These are phyloP conservation scores for Agonopterix alstromeriana DNA, from an alignment of 2,888 invertebrate species.

Conservation along the genomic window DNA sequence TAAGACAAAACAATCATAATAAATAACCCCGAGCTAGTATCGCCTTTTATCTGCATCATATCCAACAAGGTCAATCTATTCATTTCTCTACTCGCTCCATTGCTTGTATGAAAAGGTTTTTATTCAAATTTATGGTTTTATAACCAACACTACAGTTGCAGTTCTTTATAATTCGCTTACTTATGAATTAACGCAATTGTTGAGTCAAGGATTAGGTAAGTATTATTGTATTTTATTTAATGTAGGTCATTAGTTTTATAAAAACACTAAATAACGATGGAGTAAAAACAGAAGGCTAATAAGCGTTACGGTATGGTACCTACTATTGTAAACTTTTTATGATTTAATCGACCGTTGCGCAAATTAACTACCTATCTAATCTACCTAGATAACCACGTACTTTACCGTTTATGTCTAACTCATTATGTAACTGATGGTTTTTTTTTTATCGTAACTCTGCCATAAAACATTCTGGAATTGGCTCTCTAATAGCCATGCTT, in stretches of 20 bases:
- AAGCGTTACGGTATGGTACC: neutral
- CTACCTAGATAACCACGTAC: too few species aligned
- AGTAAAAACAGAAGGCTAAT: slow-evolving; percentile 1
- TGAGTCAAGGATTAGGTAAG: slow-evolving; percentile 1
- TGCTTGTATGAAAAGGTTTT: neutral
- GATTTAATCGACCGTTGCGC: slow-evolving; percentile 3
- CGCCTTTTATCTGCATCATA: slow-evolving; percentile 5
- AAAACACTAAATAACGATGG: neutral
- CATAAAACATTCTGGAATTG: too few species aligned
- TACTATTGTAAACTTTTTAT: neutral
- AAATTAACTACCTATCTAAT: too few species aligned
- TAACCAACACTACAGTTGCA: too few species aligned
- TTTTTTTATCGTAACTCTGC: too few species aligned
- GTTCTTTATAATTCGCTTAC: neutral
- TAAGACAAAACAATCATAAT: slow-evolving; percentile 4
- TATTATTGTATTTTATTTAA: neutral
- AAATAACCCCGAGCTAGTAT: slow-evolving; percentile 1
- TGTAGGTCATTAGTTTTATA: slow-evolving; percentile 5
- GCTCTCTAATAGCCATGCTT: too few species aligned
- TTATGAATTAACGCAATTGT: neutral
- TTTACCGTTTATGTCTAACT: too few species aligned
- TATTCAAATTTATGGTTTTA: neutral
- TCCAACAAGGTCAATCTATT: slow-evolving; percentile 5
- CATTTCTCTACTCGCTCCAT: slow-evolving; percentile 7
- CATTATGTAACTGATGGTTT: too few species aligned